Conservation (phyloP, 2,888 invertebrate species). For the Eupithecia centaureata region DNA sequence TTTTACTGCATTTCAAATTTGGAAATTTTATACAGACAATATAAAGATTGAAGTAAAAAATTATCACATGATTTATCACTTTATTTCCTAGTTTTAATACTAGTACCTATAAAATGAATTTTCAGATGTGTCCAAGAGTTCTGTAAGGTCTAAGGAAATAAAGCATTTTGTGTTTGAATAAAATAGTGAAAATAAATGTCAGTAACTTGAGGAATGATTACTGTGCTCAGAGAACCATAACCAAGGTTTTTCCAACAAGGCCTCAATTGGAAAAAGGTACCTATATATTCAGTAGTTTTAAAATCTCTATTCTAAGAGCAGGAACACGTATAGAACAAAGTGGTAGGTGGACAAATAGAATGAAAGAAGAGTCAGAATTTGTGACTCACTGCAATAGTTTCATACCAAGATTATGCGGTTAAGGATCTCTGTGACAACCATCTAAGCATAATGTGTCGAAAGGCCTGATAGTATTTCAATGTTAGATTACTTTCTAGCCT, state of each 20-base stretch:
- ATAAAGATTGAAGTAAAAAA: too few species aligned
- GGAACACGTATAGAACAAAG: neutral
- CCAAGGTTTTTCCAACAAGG: constrained; percentile 1
- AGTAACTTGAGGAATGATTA: neutral
- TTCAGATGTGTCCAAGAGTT: too few species aligned
- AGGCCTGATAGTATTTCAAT: constrained; percentile 4
- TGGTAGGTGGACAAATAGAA: neutral
- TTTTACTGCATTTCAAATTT: too few species aligned
- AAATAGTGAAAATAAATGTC: neutral
- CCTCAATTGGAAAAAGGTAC: neutral
- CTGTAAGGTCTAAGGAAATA: too few species aligned
- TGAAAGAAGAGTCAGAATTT: constrained; percentile 30
- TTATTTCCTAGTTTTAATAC: too few species aligned
- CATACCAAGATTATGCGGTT: constrained; percentile 44
- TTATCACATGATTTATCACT: too few species aligned
- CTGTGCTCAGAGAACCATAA: constrained; percentile 7
- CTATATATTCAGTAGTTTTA: neutral
- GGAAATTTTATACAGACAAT: too few species aligned
- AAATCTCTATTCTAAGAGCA: neutral
- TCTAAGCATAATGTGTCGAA: neutral
- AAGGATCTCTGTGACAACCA: constrained; percentile 28
- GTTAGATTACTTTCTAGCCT: constrained; percentile 15
- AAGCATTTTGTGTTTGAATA: too few species aligned
- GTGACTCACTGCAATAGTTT: constrained; percentile 54
- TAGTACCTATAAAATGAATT: too few species aligned